Evolutionary conservation across 2,797 vertebrate genomes (phyloP).

Genomic region (Cryptoblepharus egeriae): DNA sequence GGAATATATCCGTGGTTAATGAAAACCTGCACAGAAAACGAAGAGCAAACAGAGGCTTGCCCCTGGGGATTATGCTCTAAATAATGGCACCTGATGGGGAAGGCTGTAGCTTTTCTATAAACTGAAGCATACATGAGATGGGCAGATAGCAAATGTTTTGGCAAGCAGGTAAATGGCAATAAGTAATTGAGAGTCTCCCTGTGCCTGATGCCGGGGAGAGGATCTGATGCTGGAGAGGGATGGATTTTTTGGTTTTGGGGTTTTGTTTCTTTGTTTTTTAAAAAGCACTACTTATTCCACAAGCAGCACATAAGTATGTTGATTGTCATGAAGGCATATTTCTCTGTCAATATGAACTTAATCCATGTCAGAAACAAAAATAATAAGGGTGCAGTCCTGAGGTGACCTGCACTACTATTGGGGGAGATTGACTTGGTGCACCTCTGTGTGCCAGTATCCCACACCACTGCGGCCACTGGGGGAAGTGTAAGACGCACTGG

Average conservation of each 20-base stretch:
- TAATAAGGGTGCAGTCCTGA: neutral
- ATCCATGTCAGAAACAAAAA: conserved; percentile 3
- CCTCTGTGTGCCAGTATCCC: too few relatives aligned
- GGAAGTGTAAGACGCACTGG: too few relatives aligned
- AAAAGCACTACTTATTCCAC: conserved; percentile 41
- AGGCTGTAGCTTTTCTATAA: neutral
- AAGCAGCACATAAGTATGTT: neutral
- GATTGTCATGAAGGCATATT: conserved; percentile 26
- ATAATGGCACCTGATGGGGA: accelerated
- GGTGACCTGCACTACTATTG: too few relatives aligned
- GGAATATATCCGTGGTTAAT: neutral
- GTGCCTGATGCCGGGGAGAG: neutral
- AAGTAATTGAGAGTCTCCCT: neutral
- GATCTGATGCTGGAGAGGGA: neutral
- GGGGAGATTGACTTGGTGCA: too few relatives aligned
- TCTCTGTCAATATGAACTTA: neutral
- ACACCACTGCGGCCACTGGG: too few relatives aligned
- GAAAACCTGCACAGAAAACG: neutral
- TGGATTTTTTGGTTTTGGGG: too few relatives aligned
- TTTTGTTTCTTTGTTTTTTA: too few relatives aligned
- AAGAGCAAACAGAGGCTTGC: conserved; percentile 9
- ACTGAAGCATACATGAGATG: neutral
- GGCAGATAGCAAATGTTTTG: accelerated
- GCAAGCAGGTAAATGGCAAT: neutral
- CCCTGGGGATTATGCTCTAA: neutral